Percentiles rank a stretch among this genome's conserved stretches.
These are phyloP conservation scores for Morpho achilles DNA, from an alignment of 2,888 invertebrate genomes.

Conservation along the genomic window DNA sequence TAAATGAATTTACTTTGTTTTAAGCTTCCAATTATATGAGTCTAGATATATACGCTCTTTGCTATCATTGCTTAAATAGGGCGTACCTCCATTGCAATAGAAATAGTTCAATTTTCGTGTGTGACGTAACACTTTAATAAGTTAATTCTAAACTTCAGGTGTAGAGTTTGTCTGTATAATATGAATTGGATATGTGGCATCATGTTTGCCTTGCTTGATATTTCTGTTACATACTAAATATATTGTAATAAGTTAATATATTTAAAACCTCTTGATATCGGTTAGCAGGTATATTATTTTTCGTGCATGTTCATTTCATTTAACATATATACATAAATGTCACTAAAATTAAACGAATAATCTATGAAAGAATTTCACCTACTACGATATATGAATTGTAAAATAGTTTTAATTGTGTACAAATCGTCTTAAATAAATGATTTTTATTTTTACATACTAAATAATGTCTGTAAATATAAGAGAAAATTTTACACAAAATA, in stretches of 20 bases:
- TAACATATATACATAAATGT: constrained; percentile 21
- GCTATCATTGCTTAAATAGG: too few relatives aligned
- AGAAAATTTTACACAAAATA: too few relatives aligned
- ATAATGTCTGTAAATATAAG: too few relatives aligned
- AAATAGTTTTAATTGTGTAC: too few relatives aligned
- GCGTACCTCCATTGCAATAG: too few relatives aligned
- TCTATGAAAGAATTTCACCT: constrained; percentile 1
- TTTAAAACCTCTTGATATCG: constrained; percentile 4
- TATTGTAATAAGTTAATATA: constrained; percentile 4
- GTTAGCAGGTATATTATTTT: not conserved
- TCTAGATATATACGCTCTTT: too few relatives aligned
- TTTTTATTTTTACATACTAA: too few relatives aligned
- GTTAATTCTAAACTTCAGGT: not conserved
- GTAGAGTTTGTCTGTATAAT: not conserved
- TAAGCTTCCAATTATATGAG: not conserved
- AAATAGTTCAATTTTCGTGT: not conserved
- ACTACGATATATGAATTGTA: not conserved
- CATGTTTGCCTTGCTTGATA: constrained; percentile 7
- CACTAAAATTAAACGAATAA: not conserved
- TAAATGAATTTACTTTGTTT: not conserved
- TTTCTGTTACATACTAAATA: not conserved
- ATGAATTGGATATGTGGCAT: constrained; percentile 12
- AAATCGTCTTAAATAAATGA: too few relatives aligned
- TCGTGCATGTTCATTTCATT: constrained; percentile 39
- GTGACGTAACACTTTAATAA: not conserved